Percentiles rank a stretch among this genome's conserved stretches.
Evolutionary conservation across 2,113 vertebrate genomes (phyloP).

Genomic region (Naja naja): DNA sequence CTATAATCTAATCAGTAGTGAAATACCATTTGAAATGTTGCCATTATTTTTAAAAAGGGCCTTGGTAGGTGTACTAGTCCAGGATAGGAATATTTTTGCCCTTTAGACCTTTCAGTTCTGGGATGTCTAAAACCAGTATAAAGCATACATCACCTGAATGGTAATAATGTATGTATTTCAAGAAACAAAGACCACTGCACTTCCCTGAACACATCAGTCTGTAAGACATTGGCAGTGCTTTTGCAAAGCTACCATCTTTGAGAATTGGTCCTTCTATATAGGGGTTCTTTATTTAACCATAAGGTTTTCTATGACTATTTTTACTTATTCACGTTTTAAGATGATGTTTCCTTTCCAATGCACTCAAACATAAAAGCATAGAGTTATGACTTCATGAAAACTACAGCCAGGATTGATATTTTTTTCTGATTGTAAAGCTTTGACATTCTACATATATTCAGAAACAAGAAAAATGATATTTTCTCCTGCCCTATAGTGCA

Average conservation of each 20-base stretch:
- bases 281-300: background rate
- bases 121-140: background rate
- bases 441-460: background rate
- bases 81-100: background rate
- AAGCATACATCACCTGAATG: background rate
- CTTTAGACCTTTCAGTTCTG: conserved; percentile 13
- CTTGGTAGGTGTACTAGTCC: background rate
- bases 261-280: background rate
- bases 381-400: background rate
- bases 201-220: background rate
- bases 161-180: background rate
- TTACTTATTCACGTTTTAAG: background rate
- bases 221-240: background rate
- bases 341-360: background rate
- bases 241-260: background rate
- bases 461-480: background rate
- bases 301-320: no score
- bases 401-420: background rate
- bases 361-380: background rate
- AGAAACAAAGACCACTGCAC: background rate
- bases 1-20: background rate
- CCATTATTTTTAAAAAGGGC: background rate
- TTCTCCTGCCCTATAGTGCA: background rate
- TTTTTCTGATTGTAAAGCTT: background rate
- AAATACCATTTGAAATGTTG: background rate